These are phyloP conservation scores for Pogonognathellus flavescens DNA, from an alignment of 1,140 invertebrate genomes.

Conservation along the genomic window DNA sequence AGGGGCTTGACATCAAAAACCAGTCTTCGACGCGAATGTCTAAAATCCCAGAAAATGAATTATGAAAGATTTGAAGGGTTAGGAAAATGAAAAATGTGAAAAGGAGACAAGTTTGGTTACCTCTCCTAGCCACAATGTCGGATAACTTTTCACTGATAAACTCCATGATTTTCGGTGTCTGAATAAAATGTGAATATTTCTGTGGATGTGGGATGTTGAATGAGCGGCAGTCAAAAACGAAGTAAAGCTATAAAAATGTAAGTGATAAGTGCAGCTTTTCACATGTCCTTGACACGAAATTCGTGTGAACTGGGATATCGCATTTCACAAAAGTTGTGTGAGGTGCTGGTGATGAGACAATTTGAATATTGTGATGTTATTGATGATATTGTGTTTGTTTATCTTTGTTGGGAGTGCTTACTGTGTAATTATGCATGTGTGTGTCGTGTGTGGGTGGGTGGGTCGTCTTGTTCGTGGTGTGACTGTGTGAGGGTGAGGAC, in stretches of 20 bases:
- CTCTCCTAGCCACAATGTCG: neutral
- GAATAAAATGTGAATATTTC: too few species aligned
- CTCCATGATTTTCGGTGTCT: neutral
- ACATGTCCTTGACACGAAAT: conserved; percentile 39
- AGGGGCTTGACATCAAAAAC: conserved; percentile 92
- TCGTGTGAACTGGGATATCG: conserved; percentile 22
- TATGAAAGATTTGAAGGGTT: neutral
- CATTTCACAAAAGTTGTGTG: neutral
- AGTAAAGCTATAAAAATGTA: conserved; percentile 20
- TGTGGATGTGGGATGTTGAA: neutral
- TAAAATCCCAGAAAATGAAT: conserved; percentile 68
- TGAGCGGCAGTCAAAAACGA: neutral
- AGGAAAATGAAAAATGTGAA: neutral
- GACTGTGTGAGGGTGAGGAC: too few species aligned
- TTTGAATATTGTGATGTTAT: too few species aligned
- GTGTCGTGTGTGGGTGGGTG: too few species aligned
- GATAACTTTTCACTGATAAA: neutral
- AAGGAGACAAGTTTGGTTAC: neutral
- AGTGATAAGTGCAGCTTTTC: neutral
- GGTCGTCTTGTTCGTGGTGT: too few species aligned
- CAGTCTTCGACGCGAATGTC: conserved; percentile 91
- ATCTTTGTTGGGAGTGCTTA: too few species aligned
- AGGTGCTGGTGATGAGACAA: too few species aligned
- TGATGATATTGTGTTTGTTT: too few species aligned
- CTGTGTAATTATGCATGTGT: too few species aligned